Evolutionary conservation across 2,797 vertebrate species (phyloP), one percentile per base, ranked within the genome.

Genomic region (Notamacropus eugenii): DNA sequence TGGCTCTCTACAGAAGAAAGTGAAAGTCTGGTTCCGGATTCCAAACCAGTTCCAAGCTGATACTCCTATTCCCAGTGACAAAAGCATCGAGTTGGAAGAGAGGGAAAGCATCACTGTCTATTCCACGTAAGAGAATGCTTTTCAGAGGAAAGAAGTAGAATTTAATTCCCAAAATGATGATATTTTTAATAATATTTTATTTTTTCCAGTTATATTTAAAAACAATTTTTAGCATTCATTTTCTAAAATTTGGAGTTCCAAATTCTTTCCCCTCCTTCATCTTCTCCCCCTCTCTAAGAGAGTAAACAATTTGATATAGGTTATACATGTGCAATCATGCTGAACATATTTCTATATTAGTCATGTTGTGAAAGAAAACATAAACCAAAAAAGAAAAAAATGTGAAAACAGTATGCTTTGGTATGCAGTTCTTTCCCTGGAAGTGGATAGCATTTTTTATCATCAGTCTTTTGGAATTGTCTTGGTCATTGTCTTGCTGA

Each of bases 101-200:
- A 98, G 99, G 46, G 99, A 98, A 0, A 99, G 98, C 97, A 99
- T 99, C 99, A 99, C 99, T 0, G 98, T 99, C 98, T 99, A 99
- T 29, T 98, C 99, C 95, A 99, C 94, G 99, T 99, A 99, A 97
- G 99, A 97, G 92, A 31, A 0, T 0, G 0, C 2, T 95, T 34
- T 57, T 19, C 14, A 1, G 46, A n/a, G n/a, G 31, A 59, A 29
- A 0, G 1, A 54, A 55, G 58, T 14, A 5, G 40, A 14, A 0
- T 55, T n/a, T 27, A 24, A 6, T 55, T 50, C 57, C 74, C 46
- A 22, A 46, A 82, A 0, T 31, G 9, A 24, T 52, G 19, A 28
- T 59, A 55, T 55, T 62, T 82, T n/a, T 19, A 46, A 27, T 59
- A 93, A 46, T 34, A 34, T 62, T 31, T 34, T 31, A 13, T 31